Base-by-base conservation (phyloP, 1,140 invertebrate genomes). In the Telenomus remus region DNA sequence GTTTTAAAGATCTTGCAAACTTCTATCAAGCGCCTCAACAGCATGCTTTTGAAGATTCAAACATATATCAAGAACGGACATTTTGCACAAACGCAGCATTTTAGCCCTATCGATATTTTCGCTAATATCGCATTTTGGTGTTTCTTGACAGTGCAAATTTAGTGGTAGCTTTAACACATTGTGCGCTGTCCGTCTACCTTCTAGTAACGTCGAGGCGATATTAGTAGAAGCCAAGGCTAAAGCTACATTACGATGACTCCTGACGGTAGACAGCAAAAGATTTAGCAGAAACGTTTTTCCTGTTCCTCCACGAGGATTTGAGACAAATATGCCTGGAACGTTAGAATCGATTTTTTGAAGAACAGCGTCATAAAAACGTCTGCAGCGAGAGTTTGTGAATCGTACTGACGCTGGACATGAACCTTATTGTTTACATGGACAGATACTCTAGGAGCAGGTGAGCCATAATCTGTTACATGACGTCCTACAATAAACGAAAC, bases 131-230 rank as follows among this genome's bases (percentile, higher is more conserved):
- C n/a, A n/a, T n/a, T n/a, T n/a, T n/a, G n/a, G n/a, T n/a, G n/a
- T n/a, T n/a, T n/a, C n/a, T n/a, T n/a, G n/a, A n/a, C n/a, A n/a
- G n/a, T n/a, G n/a, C n/a, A n/a, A n/a, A n/a, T n/a, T n/a, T n/a
- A n/a, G n/a, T n/a, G 75, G 75, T 15, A 84, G 65, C 55, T 71
- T 59, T 35, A 83, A 82, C 9, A 59, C 53, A 5, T 78, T 84
- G 81, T 89, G 85, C 16, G 80, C 80, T 16, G 84, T 89, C 70
- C 79, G 57, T n/a, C 83, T 85, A 47, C 80, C 79, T 11, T 75
- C 48, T 16, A 88, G 35, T 0, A 87, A 57, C 11, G 81, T 85
- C 39, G 84, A 81, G 9, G 86, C 85, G 34, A 89, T 86, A 15
- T 86, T 86, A 19, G 84, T 83, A 33, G 80, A 86, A 34, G 86